Base-by-base conservation (phyloP, 2,797 vertebrate genomes). In the Mionectes olivaceus region DNA sequence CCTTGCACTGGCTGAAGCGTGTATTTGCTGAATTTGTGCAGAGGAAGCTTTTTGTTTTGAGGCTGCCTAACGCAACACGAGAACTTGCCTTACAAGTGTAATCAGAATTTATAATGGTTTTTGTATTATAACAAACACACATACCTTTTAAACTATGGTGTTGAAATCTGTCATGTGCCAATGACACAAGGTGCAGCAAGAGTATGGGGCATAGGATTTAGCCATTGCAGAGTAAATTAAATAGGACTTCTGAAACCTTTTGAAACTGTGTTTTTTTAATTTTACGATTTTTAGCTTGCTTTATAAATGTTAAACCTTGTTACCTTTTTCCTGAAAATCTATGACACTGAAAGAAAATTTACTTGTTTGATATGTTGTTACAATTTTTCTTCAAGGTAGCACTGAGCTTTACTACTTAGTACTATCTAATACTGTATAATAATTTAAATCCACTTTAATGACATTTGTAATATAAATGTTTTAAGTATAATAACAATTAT, bases 381-480 rank as follows among this genome's bases (percentile, higher is more conserved):
- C 39, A 57, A 71, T 81, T 92, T 73, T 87, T 90, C 60, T 93
- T 82, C 67, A 92, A 97, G 74, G 18, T 61, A 90, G 50, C 77
- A 46, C 32, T 94, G 86, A 93, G 63, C 65, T 83, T 89, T 82
- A 84, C 47, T 83, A 83, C 89, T 69, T 61, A 63, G 37, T 61
- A 68, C 61, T 33, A 37, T 81, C 87, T 94, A 87, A 77, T 18
- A 28, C 83, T 81, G 19, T 84, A 87, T 81, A 97, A 96, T 93
- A 30, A 53, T 95, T 97, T 93, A 97, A 97, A 97, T 95, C 91
- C 64, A 49, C 95, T 89, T 91, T 94, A 96, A 96, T 94, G 91
- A 96, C 96, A 97, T 95, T 85, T 95, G 95, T 96, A 97, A 96
- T 76, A 95, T 95, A 97, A 97, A 96, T 94, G 91, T 96, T 97